These are phyloP conservation scores for Acanthopagrus latus DNA, from an alignment of 2,797 vertebrate genomes.

Conservation along the genomic window DNA sequence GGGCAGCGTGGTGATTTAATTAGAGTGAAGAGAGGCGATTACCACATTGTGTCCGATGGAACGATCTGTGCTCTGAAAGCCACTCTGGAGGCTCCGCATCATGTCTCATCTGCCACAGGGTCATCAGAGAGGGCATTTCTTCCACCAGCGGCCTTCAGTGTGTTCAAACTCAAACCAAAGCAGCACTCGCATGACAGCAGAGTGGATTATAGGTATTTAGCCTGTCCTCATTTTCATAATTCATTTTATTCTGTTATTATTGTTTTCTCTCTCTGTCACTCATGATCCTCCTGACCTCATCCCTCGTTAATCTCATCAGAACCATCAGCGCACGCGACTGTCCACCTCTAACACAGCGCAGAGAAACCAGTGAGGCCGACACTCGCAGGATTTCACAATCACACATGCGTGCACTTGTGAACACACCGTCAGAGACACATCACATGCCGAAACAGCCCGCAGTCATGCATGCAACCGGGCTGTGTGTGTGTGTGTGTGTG, in stretches of 20 bases:
- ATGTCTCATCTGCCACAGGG: too few species aligned
- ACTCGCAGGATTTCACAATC: slow-evolving; percentile 48
- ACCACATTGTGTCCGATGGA: too few species aligned
- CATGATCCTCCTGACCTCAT: slow-evolving; percentile 52
- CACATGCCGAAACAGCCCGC: slow-evolving; percentile 41
- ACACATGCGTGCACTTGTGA: slow-evolving; percentile 52
- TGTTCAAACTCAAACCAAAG: slow-evolving; percentile 14
- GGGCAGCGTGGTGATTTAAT: too few species aligned
- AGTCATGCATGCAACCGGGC: slow-evolving; percentile 60
- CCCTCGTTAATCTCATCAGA: slow-evolving; percentile 65
- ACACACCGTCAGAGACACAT: slow-evolving; percentile 35
- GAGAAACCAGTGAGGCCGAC: slow-evolving; percentile 25
- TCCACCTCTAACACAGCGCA: too few species aligned
- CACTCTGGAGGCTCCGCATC: too few species aligned
- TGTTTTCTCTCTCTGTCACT: slow-evolving; percentile 30
- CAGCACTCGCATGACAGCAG: slow-evolving; percentile 46
- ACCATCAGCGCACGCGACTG: slow-evolving; percentile 22
- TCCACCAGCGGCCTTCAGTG: not conserved
- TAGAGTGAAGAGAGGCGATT: too few species aligned
- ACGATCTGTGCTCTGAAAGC: too few species aligned
- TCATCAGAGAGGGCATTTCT: too few species aligned
- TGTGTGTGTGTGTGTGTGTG: slow-evolving; percentile 34
- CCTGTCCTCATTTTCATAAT: slow-evolving; percentile 28
- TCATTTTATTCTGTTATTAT: slow-evolving; percentile 28
- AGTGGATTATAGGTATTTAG: slow-evolving; percentile 67